Percentiles rank a stretch among this genome's conserved stretches.
Evolutionary conservation across 2,888 invertebrate genomes (phyloP).

Genomic region (Drosophila fungiperda): DNA sequence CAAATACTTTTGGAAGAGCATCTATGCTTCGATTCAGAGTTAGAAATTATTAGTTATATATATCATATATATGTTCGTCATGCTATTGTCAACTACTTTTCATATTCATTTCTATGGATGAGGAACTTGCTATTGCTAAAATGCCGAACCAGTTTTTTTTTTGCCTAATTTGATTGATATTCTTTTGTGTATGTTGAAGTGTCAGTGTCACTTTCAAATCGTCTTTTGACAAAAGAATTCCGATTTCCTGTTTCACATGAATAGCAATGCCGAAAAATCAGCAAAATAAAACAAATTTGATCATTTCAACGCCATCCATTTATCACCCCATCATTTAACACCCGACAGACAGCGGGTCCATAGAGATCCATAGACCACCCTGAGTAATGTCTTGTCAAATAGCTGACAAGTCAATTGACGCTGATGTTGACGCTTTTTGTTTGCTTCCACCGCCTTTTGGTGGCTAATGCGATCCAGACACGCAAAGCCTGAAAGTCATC

Average conservation of each 20-base stretch:
- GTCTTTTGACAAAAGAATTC: slow-evolving; percentile 10
- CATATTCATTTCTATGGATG: slow-evolving; percentile 18
- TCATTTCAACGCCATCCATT: slow-evolving; percentile 48
- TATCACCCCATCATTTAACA: slow-evolving; percentile 24
- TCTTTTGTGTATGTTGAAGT: slow-evolving; percentile 41
- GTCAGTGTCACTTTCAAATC: slow-evolving; percentile 64
- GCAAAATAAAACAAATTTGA: slow-evolving; percentile 16
- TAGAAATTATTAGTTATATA: neutral
- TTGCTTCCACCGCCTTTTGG: slow-evolving; percentile 19
- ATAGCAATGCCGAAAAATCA: slow-evolving; percentile 33
- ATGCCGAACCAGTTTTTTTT: slow-evolving; percentile 63
- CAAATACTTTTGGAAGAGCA: slow-evolving; percentile 24
- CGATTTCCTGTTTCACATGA: slow-evolving; percentile 69
- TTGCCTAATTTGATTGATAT: slow-evolving; percentile 37
- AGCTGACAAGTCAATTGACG: slow-evolving; percentile 72
- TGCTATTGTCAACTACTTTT: slow-evolving; percentile 48
- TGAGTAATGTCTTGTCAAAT: slow-evolving; percentile 59
- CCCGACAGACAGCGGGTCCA: neutral
- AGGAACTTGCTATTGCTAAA: slow-evolving; percentile 44
- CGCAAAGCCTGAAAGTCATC: slow-evolving; percentile 66
- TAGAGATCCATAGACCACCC: slow-evolving; percentile 55
- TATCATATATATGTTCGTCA: slow-evolving; percentile 17
- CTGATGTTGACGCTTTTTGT: slow-evolving; percentile 42
- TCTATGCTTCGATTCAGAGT: slow-evolving; percentile 7
- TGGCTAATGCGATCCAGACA: slow-evolving; percentile 61